Conservation (phyloP, 2,888 invertebrate species). For the Conchocele bisecta region DNA sequence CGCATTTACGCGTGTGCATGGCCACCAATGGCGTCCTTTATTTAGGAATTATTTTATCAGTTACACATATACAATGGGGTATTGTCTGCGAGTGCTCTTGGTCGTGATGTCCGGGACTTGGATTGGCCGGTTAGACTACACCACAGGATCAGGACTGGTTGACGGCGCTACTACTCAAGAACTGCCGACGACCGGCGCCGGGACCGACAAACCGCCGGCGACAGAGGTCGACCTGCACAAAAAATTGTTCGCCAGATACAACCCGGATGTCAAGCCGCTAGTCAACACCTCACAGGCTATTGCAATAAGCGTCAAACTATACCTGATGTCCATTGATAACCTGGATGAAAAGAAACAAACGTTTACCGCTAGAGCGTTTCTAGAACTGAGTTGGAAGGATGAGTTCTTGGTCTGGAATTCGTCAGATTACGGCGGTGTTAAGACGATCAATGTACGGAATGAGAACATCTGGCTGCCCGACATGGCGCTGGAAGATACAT, state of each 20-base stretch:
- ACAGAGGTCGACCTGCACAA: constrained; percentile 37
- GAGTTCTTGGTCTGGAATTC: constrained; percentile 42
- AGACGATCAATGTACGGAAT: constrained; percentile 46
- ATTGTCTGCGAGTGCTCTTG: too few species aligned
- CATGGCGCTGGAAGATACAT: constrained; percentile 34
- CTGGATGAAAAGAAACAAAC: constrained; percentile 55
- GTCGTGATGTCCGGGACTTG: too few species aligned
- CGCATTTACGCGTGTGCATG: too few species aligned
- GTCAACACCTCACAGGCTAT: constrained; percentile 18
- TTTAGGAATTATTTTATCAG: too few species aligned
- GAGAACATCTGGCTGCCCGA: constrained; percentile 53
- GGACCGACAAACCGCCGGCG: neutral
- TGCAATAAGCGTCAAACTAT: constrained; percentile 39
- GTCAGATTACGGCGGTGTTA: constrained; percentile 24
- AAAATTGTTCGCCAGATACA: constrained; percentile 31
- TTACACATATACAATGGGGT: too few species aligned
- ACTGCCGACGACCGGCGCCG: too few species aligned
- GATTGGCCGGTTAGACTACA: too few species aligned
- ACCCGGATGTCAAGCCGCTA: constrained; percentile 38
- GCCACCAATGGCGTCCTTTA: too few species aligned
- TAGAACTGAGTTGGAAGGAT: constrained; percentile 56
- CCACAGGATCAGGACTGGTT: too few species aligned
- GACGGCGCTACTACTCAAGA: too few species aligned
- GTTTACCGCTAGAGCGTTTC: constrained; percentile 38
- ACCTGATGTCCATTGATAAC: constrained; percentile 50